These are phyloP conservation scores for Belgica antarctica DNA, from an alignment of 2,888 invertebrate genomes.

Conservation along the genomic window DNA sequence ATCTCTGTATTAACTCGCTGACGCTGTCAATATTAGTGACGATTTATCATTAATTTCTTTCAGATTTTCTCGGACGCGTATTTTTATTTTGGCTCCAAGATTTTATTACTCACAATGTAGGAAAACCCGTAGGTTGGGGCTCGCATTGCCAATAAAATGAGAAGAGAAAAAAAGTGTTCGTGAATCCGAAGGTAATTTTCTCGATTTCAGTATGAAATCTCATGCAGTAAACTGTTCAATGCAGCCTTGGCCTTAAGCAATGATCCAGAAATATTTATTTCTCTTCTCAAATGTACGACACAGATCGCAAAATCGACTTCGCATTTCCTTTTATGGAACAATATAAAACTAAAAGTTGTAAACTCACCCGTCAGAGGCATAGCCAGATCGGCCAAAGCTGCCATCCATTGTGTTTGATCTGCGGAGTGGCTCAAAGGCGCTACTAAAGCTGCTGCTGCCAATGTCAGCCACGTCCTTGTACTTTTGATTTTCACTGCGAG, in stretches of 20 bases:
- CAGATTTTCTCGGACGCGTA: slow-evolving; percentile 2
- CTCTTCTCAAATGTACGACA: neutral
- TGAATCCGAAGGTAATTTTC: slow-evolving; percentile 28
- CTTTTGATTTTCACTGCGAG: slow-evolving; percentile 33
- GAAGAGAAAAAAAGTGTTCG: neutral
- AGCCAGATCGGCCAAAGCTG: slow-evolving; percentile 47
- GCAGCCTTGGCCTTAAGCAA: slow-evolving; percentile 44
- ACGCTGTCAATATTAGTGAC: slow-evolving; percentile 23
- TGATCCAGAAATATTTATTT: neutral
- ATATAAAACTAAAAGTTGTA: neutral
- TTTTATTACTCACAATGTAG: slow-evolving; percentile 20
- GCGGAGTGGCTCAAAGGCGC: slow-evolving; percentile 47
- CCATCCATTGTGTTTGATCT: slow-evolving; percentile 49
- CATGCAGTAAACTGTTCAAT: neutral
- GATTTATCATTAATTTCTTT: slow-evolving; percentile 23
- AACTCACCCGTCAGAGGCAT: slow-evolving; percentile 42
- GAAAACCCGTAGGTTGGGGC: slow-evolving; percentile 25
- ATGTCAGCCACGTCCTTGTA: slow-evolving; percentile 24
- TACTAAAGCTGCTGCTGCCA: slow-evolving; percentile 24
- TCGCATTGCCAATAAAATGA: slow-evolving; percentile 35
- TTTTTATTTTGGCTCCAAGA: slow-evolving; percentile 16
- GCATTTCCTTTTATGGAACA: slow-evolving; percentile 43
- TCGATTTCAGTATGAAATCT: neutral
- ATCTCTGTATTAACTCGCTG: slow-evolving; percentile 29
- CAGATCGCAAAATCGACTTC: neutral